Evolutionary conservation across 2,113 vertebrate genomes (phyloP), one percentile per base, ranked within the genome.

Genomic region (Saimiri boliviensis): DNA sequence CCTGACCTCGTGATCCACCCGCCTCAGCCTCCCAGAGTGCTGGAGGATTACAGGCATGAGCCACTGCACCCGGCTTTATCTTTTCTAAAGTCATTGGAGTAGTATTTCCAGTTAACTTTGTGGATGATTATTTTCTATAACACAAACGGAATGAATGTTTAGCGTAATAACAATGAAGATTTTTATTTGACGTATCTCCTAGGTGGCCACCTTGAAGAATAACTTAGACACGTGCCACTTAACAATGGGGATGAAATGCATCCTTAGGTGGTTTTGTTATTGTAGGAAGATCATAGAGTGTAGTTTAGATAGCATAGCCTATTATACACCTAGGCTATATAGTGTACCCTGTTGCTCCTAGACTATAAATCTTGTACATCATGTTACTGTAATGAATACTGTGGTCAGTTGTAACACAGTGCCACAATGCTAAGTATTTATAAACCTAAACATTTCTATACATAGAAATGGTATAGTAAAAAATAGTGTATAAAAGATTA

Each of bases 51-150:
- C 52, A 52, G 52, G 52, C 52, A 52, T 52, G 52, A 52, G 52
- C 52, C 16, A 52, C 52, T 0, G 16, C 16, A 52, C 16, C 52
- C 5, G 14, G 52, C 16, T 52, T 52, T 89, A 35, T 92, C 37
- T 92, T 68, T 89, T 83, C 58, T 49, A 70, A 93, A 93, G 66
- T 70, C 7, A 11, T 93, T 73, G 25, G 58, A 92, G 63, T 66
- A 37, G 14, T 63, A 0, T 89, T 42, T 94, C 35, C 9, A 52
- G 16, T 91, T 84, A 91, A 74, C 37, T 91, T 95, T 86, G 58
- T 95, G 96, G 45, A 63, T 79, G 30, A 70, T 88, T 91, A 84
- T 95, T 94, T 89, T 93, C 77, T 86, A 2, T 91, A 54, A 71
- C 23, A 66, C 58, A 94, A 37, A 37, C 23, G 60, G 42, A 97